Base-by-base conservation (phyloP, 2,888 invertebrate species). In the Caenorhabditis plicata region DNA sequence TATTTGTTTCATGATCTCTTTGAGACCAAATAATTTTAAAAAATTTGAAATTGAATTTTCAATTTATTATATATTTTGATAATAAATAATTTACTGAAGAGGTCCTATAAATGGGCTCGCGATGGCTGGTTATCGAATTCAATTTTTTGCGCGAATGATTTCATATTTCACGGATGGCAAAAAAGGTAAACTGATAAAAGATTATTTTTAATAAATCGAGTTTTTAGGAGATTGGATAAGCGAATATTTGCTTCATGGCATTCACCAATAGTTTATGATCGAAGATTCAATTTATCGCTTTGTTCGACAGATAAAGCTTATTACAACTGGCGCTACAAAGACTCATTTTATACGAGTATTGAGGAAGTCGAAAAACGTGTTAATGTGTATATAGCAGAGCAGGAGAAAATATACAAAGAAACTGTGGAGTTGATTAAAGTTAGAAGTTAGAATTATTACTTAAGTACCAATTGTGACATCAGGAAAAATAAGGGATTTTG, bases 151-250 rank as follows among this genome's bases (percentile, higher is more conserved):
- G 46, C 36, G 1, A 43, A 32, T 5, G 71, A 71, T 40, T 69
- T 71, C 40, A 56, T 71, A 31, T 46, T 71, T 26, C 71, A 71
- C 35, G 71, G 71, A n/a, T 71, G 71, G 71, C 71, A 71, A 46
- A 47, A 53, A 42, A 60, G 43, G 69, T 66, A 22, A 23, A 35
- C 32, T 1, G 1, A 29, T 20, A 4, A 15, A 19, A 8, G 15
- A 32, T 1, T 17, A 25, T 9, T 25, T 32, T 13, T 7, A 32
- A 17, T 7, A n/a, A n/a, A n/a, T n/a, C n/a, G 13, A 38, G n/a
- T 27, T 51, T 66, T 27, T 52, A 70, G 70, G 40, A 29, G 71
- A 5, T 36, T 46, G 29, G 62, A 71, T 40, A 38, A 47, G 4
- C 32, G 43, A 11, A 41, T 41, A 0, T 69, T 69, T 27, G 71